Evolutionary conservation across 2,113 vertebrate species (phyloP).

Genomic region (Cryptoleucopteryx plumbea): DNA sequence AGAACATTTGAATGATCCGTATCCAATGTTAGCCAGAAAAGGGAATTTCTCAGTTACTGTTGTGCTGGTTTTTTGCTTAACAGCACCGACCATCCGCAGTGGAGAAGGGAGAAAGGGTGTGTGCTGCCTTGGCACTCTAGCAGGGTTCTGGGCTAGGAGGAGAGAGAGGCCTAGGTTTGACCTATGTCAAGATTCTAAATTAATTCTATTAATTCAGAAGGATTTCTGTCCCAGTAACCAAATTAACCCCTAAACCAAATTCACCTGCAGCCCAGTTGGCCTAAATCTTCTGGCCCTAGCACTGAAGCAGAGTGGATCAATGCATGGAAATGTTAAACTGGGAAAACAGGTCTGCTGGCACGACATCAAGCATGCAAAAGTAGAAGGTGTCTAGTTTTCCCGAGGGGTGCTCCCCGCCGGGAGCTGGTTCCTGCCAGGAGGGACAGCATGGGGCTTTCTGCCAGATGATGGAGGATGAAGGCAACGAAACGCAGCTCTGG

Average conservation of each 20-base stretch:
- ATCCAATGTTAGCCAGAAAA: not conserved
- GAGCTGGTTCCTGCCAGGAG: not conserved
- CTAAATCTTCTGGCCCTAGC: not conserved
- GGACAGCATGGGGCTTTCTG: not conserved
- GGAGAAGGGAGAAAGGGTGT: not conserved
- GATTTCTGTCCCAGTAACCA: not conserved
- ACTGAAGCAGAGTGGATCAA: not conserved
- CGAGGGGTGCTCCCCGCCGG: not conserved
- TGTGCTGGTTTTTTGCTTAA: not conserved
- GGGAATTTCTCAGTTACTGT: not conserved
- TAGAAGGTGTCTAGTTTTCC: not conserved
- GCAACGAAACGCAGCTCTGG: accelerated
- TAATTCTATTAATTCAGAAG: not conserved
- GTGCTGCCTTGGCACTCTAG: not conserved
- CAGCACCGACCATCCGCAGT: too few relatives aligned
- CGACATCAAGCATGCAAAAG: accelerated
- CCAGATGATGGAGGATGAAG: not conserved
- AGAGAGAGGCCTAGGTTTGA: not conserved
- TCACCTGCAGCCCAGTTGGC: not conserved
- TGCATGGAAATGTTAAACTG: not conserved
- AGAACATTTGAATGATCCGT: accelerated
- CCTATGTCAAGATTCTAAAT: not conserved
- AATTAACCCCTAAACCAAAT: not conserved
- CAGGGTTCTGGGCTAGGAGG: not conserved
- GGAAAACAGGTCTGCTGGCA: constrained; percentile 35